Base-by-base conservation (phyloP, 1,140 invertebrate species). In the Myzus persicae region DNA sequence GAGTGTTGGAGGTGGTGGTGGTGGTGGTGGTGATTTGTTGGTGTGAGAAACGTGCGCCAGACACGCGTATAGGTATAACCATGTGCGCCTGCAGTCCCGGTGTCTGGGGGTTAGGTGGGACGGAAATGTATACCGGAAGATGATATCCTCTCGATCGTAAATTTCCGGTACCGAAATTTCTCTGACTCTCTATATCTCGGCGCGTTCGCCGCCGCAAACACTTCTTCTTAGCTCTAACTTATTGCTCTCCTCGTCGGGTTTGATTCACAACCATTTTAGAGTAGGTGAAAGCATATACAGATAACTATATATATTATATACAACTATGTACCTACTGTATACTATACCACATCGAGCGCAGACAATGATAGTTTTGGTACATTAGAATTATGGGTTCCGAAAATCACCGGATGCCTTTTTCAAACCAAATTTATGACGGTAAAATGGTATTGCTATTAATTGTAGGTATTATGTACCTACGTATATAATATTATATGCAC, bases 131-230 rank as follows among this genome's bases (percentile, higher is more conserved):
- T 36, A 82, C 67, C 67, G 76, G 90, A 92, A 92, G 44, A 92
- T 76, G 90, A 92, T 82, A 82, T 90, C 54, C 89, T 59, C 91
- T 84, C 81, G 91, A 93, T 93, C 91, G 91, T 93, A 93, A 93
- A 93, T 93, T 93, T 93, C 91, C 81, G 44, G 81, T 40, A 36
- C 76, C 81, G 14, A 93, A 84, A 93, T 84, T 85, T 85, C 44
- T 84, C 76, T 54, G 51, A 26, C n/a, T 22, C 44, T 85, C 42
- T 76, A 76, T 76, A 76, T 85, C 40, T 85, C 84, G 26, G 18
- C 22, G 44, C 46, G 22, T 51, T 36, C 4, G 84, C 42, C 81
- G 22, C 81, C 24, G 44, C 81, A 40, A 84, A 93, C 42, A 93
- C 91, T n/a, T 85, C 91, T 46, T 26, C 76, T 14, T 31, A 14